phyloP scores from a whole-genome alignment of 2,888 invertebrate genomes.

The Cryptocheilus praepositus region DNA sequence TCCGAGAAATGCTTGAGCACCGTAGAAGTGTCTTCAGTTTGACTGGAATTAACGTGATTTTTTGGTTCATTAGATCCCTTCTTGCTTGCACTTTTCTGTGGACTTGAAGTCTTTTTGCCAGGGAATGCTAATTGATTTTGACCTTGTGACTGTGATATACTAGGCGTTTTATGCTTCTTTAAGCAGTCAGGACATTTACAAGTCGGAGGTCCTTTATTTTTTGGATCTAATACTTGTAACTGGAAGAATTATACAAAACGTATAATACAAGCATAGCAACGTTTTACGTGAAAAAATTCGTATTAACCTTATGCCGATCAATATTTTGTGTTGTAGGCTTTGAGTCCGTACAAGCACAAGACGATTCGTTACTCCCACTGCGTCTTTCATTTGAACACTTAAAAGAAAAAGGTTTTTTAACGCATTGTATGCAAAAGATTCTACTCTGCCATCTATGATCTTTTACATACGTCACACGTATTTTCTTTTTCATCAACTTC shows the following conservation, averaged over 20 bases:
- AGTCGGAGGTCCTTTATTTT: conserved; percentile 66
- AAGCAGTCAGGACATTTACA: conserved; percentile 72
- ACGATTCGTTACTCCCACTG: conserved; percentile 39
- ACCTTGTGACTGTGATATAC: conserved; percentile 53
- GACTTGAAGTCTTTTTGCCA: conserved; percentile 43
- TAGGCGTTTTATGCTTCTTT: conserved; percentile 60
- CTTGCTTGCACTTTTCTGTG: conserved; percentile 43
- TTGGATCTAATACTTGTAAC: conserved; percentile 69
- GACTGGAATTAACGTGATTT: conserved; percentile 51
- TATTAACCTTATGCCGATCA: conserved; percentile 67
- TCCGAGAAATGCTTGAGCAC: conserved; percentile 44
- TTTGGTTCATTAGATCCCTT: conserved; percentile 48
- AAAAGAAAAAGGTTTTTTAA: not conserved
- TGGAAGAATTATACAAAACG: conserved; percentile 28
- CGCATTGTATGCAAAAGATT: too few species aligned
- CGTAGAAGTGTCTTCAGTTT: conserved; percentile 40
- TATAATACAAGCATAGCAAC: not conserved
- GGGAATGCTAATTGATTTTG: conserved; percentile 49
- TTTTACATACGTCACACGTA: conserved; percentile 71
- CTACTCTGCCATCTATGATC: not conserved
- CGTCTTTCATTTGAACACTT: conserved; percentile 54
- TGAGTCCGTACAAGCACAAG: conserved; percentile 57
- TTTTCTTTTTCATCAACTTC: conserved; percentile 75
- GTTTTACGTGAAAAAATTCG: not conserved
- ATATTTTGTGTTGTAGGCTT: conserved; percentile 60